Percentiles rank a stretch among this genome's conserved stretches.
These are phyloP conservation scores for Ephydatia muelleri DNA, from an alignment of 37 sponge, comb jelly and placozoan species.

Conservation along the genomic window DNA sequence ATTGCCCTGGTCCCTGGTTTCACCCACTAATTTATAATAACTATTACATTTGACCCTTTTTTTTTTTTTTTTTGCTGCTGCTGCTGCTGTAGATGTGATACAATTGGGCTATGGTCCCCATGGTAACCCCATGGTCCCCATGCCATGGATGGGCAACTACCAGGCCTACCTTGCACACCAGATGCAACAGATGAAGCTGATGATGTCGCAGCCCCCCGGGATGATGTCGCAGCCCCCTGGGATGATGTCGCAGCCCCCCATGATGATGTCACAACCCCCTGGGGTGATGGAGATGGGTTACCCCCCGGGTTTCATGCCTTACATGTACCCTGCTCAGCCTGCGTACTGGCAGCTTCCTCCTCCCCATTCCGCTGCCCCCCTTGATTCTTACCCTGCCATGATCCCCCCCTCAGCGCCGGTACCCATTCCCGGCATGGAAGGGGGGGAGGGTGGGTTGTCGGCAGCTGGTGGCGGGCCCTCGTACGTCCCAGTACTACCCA, in stretches of 20 bases:
- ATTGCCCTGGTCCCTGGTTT: no score
- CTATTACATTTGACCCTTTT: no score
- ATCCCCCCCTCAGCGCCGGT: constrained; percentile 10
- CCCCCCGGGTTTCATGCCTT: neutral
- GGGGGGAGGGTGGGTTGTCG: neutral
- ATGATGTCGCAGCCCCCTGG: neutral
- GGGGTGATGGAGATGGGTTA: neutral
- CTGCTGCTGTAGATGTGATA: neutral
- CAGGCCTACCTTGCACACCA: neutral
- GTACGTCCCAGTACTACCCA: neutral
- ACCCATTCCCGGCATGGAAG: neutral
- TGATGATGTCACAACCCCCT: neutral
- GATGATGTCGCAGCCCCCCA: neutral
- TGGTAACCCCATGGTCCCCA: neutral
- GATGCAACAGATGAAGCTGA: neutral
- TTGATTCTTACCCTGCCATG: neutral
- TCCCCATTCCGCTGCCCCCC: neutral
- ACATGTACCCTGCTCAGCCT: neutral
- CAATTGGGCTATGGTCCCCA: neutral
- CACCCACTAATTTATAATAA: no score
- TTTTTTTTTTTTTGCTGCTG: no score
- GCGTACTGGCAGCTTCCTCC: neutral
- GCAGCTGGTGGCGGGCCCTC: neutral
- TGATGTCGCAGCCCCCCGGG: neutral
- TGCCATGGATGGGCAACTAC: neutral